These are phyloP conservation scores for Ceratina australensis DNA, from an alignment of 1,140 invertebrate genomes.

Conservation along the genomic window DNA sequence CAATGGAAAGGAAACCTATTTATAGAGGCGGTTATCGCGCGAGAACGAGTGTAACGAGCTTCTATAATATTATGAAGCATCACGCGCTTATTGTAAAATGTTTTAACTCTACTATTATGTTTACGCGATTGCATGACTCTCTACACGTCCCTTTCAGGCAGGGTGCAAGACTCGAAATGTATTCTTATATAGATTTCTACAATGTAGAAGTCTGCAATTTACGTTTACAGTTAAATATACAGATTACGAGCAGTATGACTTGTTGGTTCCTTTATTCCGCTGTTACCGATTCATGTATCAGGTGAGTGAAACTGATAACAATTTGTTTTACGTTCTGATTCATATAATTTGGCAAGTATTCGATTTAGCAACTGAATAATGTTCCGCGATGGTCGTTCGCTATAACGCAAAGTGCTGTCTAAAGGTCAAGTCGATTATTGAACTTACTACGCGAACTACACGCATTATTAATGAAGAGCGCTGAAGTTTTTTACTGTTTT, in stretches of 20 bases:
- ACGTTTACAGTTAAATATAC: conserved; percentile 60
- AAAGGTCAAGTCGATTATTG: conserved; percentile 3
- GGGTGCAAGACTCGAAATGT: conserved; percentile 64
- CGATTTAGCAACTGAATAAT: background rate
- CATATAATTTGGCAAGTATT: too few species aligned
- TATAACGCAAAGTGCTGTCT: background rate
- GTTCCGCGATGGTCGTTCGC: background rate
- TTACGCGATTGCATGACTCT: conserved; percentile 69
- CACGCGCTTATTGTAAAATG: conserved; percentile 37
- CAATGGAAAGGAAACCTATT: background rate
- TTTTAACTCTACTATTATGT: conserved; percentile 52
- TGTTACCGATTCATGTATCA: too few species aligned
- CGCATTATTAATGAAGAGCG: background rate
- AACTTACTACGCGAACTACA: background rate
- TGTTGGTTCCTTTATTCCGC: background rate
- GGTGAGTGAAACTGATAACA: too few species aligned
- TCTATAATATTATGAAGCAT: conserved; percentile 6
- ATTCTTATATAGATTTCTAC: conserved; percentile 66
- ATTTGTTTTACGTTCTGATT: too few species aligned
- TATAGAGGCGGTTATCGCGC: background rate
- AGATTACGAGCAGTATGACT: background rate
- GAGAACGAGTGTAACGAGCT: background rate
- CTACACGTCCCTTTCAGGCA: conserved; percentile 72
- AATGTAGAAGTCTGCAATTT: conserved; percentile 71
- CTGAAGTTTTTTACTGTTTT: too few species aligned